Evolutionary conservation across 2,888 invertebrate genomes (phyloP), one percentile per base, ranked within the genome.

Genomic region (Coelogynopora nodosa): DNA sequence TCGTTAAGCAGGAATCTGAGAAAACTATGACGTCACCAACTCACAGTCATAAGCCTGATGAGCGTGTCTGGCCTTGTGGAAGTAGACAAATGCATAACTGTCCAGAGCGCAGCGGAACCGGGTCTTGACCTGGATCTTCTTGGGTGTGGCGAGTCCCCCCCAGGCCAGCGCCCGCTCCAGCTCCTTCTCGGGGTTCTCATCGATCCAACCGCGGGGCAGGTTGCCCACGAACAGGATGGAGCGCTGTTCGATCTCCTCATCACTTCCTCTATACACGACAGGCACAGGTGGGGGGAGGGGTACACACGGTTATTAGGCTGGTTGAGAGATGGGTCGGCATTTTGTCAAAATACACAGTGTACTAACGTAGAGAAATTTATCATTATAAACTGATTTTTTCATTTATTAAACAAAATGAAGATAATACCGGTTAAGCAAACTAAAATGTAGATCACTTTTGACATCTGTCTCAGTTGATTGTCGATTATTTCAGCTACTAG

Each of bases 11-110:
- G n/a, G n/a, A n/a, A n/a, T n/a, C n/a, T n/a, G n/a, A n/a, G n/a
- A n/a, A 49, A 13, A 49, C 18, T 49, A 49, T 49, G 49, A 13
- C 18, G 5, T 49, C 49, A 49, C 10, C 18, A 5, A 81, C 82
- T 86, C 31, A 86, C 86, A 86, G 27, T 86, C 86, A 26, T 81
- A 28, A 18, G 86, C 80, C 10, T 29, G 67, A 86, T 81, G 74
- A 30, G 86, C 86, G 13, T 67, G 84, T 30, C 80, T 10, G 10
- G 82, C 27, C 26, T 86, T 31, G 23, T 23, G 28, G 28, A 86
- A 86, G 31, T 86, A 74, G 18, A 86, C 30, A 82, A 86, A 86
- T 2, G 86, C 86, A 31, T 86, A 86, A 10, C 86, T 86, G 86
- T 86, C 86, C 18, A 86, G 30, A 27, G 67, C 31, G 18, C 80